Evolutionary conservation across 2,113 vertebrate species (phyloP).

Genomic region (Excalfactoria chinensis): DNA sequence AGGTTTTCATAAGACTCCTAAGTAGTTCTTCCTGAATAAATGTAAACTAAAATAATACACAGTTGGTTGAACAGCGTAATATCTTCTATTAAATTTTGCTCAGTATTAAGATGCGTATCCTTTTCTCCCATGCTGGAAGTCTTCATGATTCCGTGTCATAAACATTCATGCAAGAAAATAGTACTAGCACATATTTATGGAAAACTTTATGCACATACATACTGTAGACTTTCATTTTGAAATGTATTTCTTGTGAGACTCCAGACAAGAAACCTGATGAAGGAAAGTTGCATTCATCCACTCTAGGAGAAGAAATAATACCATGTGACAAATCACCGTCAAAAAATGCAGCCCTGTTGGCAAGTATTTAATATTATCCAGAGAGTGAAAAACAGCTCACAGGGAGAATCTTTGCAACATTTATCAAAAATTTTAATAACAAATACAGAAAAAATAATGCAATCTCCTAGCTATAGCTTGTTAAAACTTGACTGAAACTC

Average conservation of each 20-base stretch:
- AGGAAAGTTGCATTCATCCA: slow-evolving; percentile 36
- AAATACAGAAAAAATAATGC: slow-evolving; percentile 54
- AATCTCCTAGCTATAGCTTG: slow-evolving; percentile 26
- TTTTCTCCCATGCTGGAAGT: slow-evolving; percentile 33
- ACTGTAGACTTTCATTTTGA: slow-evolving; percentile 28
- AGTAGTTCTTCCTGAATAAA: not conserved
- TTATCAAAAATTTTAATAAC: slow-evolving; percentile 65
- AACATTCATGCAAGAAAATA: slow-evolving; percentile 52
- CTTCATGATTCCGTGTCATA: not conserved
- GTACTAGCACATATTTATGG: not conserved
- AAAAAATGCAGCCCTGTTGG: slow-evolving; percentile 36
- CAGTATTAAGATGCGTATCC: slow-evolving; percentile 47
- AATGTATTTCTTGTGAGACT: slow-evolving; percentile 13
- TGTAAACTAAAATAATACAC: not conserved
- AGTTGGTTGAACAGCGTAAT: not conserved
- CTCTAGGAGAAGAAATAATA: slow-evolving; percentile 40
- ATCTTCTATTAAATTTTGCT: slow-evolving; percentile 38
- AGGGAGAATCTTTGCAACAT: slow-evolving; percentile 58
- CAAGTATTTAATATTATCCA: slow-evolving; percentile 46
- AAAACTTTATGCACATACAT: slow-evolving; percentile 42
- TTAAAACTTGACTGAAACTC: slow-evolving; percentile 57
- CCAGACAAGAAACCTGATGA: slow-evolving; percentile 46
- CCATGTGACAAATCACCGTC: slow-evolving; percentile 50
- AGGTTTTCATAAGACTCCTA: not conserved
- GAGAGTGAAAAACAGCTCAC: slow-evolving; percentile 41